Evolutionary conservation across 2,113 vertebrate genomes (phyloP).

Genomic region (Pygoscelis adeliae): DNA sequence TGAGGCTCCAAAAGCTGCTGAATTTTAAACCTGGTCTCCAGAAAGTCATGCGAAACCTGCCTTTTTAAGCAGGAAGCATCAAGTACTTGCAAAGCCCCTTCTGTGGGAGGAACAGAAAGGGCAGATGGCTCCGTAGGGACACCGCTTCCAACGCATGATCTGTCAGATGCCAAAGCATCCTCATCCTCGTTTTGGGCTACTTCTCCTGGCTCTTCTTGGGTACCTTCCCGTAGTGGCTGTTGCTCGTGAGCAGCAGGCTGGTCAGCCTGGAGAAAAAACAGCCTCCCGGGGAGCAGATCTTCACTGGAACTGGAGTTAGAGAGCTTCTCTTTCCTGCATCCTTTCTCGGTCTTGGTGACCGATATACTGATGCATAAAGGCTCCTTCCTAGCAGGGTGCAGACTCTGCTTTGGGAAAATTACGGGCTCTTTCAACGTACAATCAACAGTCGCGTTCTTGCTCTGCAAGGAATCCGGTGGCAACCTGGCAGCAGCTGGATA

Average conservation of each 20-base stretch:
- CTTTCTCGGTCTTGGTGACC: slow-evolving; percentile 48
- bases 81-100: slow-evolving; percentile 41
- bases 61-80: slow-evolving; percentile 73
- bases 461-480: neutral
- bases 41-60: slow-evolving; percentile 86
- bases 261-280: slow-evolving; percentile 81
- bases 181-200: neutral
- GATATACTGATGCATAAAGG: slow-evolving; percentile 70
- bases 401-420: neutral
- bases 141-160: rapidly evolving
- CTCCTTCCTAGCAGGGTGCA: slow-evolving; percentile 51
- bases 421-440: slow-evolving; percentile 26
- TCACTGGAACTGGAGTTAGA: neutral
- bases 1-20: slow-evolving; percentile 92
- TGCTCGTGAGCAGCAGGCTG: neutral
- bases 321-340: slow-evolving; percentile 54
- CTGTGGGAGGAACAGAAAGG: neutral
- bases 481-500: slow-evolving; percentile 18
- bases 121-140: neutral
- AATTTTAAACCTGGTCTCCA: slow-evolving; percentile 89
- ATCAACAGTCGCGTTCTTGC: neutral
- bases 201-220: slow-evolving; percentile 9
- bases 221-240: neutral
- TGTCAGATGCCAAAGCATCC: neutral
- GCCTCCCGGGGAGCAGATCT: slow-evolving; percentile 85